Evolutionary conservation across 2,888 invertebrate species (phyloP).

Genomic region (Drosophila paranaensis): DNA sequence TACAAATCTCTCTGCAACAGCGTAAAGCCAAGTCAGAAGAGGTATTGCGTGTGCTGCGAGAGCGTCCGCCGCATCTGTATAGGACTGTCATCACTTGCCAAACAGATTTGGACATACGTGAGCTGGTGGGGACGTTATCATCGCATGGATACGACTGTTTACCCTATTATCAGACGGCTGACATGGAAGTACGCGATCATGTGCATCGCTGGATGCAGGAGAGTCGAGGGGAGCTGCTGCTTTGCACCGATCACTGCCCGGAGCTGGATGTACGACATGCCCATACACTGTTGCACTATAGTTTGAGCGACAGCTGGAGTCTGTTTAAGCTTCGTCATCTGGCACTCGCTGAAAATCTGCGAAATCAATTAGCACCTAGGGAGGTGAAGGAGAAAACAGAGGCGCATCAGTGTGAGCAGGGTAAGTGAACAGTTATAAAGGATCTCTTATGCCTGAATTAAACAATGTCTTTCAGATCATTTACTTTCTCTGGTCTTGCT

Average conservation of each 20-base stretch:
- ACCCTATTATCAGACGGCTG: constrained; percentile 53
- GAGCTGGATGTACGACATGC: constrained; percentile 57
- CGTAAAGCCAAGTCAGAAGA: constrained; percentile 22
- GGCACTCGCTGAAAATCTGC: constrained; percentile 39
- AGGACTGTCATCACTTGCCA: constrained; percentile 60
- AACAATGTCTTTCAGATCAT: constrained; percentile 1
- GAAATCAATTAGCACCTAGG: constrained; percentile 24
- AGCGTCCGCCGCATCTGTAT: constrained; percentile 41
- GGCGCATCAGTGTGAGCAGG: background rate
- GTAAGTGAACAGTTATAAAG: constrained; percentile 2
- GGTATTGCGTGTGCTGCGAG: constrained; percentile 27
- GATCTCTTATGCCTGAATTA: background rate
- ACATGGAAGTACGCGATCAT: constrained; percentile 26
- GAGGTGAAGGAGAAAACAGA: background rate
- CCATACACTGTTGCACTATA: constrained; percentile 57
- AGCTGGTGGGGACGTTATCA: constrained; percentile 22
- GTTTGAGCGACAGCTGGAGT: constrained; percentile 57
- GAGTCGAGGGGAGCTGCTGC: constrained; percentile 30
- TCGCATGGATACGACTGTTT: constrained; percentile 27
- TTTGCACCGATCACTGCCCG: constrained; percentile 65
- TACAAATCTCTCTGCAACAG: constrained; percentile 34
- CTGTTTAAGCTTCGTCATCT: constrained; percentile 59
- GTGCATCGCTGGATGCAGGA: constrained; percentile 43
- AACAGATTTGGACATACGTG: constrained; percentile 45
- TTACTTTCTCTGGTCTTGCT: constrained; percentile 49